These are phyloP conservation scores for Campoplex capitator DNA, from an alignment of 2,888 invertebrate species.

Conservation along the genomic window DNA sequence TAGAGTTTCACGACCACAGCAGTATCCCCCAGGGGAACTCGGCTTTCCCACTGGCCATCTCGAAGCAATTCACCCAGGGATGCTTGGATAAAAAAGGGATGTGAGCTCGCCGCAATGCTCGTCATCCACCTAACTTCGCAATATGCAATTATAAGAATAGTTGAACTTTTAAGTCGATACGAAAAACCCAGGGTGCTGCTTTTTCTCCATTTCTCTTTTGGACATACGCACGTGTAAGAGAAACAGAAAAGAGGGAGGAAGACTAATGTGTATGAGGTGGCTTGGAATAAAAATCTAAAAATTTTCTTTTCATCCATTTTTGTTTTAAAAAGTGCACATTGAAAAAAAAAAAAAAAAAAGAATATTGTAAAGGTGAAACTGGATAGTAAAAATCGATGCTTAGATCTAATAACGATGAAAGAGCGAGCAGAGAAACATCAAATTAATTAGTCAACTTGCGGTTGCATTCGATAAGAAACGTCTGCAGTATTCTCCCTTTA, in stretches of 20 bases:
- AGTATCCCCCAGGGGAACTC: conserved; percentile 27
- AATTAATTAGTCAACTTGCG: background rate
- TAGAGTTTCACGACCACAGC: conserved; percentile 39
- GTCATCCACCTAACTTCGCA: conserved; percentile 77
- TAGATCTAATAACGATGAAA: background rate
- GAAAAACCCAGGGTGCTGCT: conserved; percentile 64
- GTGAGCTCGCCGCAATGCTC: conserved; percentile 18
- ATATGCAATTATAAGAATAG: conserved; percentile 82
- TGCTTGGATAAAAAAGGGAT: conserved; percentile 37
- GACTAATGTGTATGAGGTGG: background rate
- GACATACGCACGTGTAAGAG: background rate
- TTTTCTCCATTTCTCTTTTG: background rate
- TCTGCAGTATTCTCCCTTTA: background rate
- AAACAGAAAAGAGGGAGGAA: background rate
- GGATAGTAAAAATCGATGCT: background rate
- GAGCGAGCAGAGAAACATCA: background rate
- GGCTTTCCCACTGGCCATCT: conserved; percentile 19
- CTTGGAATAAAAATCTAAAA: background rate
- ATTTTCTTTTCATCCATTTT: background rate
- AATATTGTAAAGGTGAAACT: background rate
- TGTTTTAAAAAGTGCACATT: background rate
- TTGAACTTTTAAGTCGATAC: conserved; percentile 82
- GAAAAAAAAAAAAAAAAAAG: too few relatives aligned
- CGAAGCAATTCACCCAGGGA: conserved; percentile 38
- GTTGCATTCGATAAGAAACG: background rate